Evolutionary conservation across 37 sponge, comb jelly and placozoan species (phyloP).

Genomic region (Halichondria panicea): DNA sequence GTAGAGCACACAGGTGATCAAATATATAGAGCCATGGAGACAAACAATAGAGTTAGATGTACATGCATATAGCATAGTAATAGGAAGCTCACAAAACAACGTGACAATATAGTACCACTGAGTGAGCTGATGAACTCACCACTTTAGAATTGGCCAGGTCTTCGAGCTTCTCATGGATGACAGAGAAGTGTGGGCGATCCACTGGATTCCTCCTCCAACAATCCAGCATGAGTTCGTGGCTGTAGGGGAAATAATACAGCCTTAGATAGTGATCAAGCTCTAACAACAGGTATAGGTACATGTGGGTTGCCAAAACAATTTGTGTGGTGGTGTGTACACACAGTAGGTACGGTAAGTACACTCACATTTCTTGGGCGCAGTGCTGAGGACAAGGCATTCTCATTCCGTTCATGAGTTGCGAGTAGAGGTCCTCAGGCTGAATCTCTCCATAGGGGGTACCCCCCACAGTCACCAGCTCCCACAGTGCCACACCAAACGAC

Average conservation of each 20-base stretch:
- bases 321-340: no score
- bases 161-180: slow-evolving; percentile 40
- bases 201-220: slow-evolving; percentile 59
- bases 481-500: slow-evolving; percentile 75
- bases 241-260: slow-evolving; percentile 3
- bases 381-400: slow-evolving; percentile 61
- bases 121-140: slow-evolving; percentile 41
- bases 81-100: no score
- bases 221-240: slow-evolving; percentile 50
- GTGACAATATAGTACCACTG: background rate
- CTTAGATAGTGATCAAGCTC: background rate
- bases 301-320: background rate
- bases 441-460: slow-evolving; percentile 63
- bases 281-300: background rate
- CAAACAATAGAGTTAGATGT: no score
- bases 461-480: slow-evolving; percentile 81
- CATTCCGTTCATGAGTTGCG: slow-evolving; percentile 55
- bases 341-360: background rate
- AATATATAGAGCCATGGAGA: no score
- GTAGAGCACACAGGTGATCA: no score
- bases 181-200: slow-evolving; percentile 51
- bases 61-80: no score
- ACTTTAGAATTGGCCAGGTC: slow-evolving; percentile 45
- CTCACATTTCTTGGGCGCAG: slow-evolving; percentile 70
- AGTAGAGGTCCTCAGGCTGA: slow-evolving; percentile 29